Percentiles rank a stretch among this genome's conserved stretches.
Conservation (phyloP, 1,140 invertebrate genomes). For the Matsumurasca onukii region DNA sequence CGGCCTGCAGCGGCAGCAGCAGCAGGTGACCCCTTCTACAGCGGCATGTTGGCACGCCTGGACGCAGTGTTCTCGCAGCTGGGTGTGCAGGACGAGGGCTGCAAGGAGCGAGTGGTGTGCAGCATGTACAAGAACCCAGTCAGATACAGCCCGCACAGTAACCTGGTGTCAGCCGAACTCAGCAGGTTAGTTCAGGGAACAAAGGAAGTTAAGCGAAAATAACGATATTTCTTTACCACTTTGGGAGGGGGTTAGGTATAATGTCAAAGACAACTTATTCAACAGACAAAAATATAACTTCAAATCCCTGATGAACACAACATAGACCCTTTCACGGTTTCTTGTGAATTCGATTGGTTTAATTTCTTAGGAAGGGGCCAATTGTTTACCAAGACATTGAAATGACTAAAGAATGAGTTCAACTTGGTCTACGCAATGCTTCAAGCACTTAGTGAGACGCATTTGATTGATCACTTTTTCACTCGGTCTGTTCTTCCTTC, state of each 20-base stretch:
- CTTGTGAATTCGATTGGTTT: too few species aligned
- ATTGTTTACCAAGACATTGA: too few species aligned
- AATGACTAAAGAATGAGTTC: too few species aligned
- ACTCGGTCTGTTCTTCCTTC: too few species aligned
- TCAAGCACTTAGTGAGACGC: too few species aligned
- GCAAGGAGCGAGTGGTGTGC: constrained; percentile 74
- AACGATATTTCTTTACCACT: too few species aligned
- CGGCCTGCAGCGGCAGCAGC: background rate
- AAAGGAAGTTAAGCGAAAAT: too few species aligned
- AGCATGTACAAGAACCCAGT: constrained; percentile 78
- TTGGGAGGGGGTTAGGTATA: too few species aligned
- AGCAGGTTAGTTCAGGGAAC: constrained; percentile 64
- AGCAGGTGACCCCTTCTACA: constrained; percentile 70
- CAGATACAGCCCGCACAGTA: constrained; percentile 77
- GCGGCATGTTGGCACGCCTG: constrained; percentile 69
- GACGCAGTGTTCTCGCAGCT: constrained; percentile 70
- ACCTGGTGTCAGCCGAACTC: constrained; percentile 77
- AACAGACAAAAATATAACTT: background rate
- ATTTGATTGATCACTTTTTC: too few species aligned
- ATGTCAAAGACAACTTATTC: background rate
- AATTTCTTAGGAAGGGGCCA: too few species aligned
- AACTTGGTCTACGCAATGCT: too few species aligned
- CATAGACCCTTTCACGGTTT: too few species aligned
- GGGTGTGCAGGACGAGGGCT: constrained; percentile 64
- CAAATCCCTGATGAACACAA: background rate